Evolutionary conservation across 2,797 vertebrate species (phyloP).

Genomic region (Poecilia wingei): DNA sequence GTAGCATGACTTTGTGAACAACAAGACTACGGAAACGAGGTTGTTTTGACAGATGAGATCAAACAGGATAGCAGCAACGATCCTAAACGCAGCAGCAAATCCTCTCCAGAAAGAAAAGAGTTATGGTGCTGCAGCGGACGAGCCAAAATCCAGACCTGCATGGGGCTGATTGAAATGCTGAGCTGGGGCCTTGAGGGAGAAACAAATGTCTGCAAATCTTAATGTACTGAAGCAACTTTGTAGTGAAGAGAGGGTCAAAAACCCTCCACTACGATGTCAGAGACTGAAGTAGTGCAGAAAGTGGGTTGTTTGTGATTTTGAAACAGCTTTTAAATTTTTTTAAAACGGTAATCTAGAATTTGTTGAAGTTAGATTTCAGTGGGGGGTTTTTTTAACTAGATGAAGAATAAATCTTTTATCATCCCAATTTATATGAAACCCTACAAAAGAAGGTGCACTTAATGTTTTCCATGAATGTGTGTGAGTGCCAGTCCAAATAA

Average conservation of each 20-base stretch:
- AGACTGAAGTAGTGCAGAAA: not conserved
- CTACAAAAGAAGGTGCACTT: not conserved
- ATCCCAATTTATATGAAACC: not conserved
- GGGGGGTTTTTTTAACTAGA: not conserved
- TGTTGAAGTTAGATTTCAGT: not conserved
- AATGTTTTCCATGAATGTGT: not conserved
- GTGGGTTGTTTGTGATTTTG: not conserved
- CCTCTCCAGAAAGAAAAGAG: not conserved
- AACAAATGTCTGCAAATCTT: constrained; percentile 2
- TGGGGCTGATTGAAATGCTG: constrained; percentile 2
- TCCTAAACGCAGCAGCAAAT: constrained; percentile 3
- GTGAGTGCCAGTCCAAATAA: not conserved
- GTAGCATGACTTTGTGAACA: not conserved
- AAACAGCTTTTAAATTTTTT: not conserved
- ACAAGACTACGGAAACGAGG: not conserved
- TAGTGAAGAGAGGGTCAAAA: not conserved
- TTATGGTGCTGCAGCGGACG: not conserved
- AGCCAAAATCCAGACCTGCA: not conserved
- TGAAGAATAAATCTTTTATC: not conserved
- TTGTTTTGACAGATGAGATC: not conserved
- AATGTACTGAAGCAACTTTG: not conserved
- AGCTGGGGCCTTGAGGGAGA: not conserved
- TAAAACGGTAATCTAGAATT: not conserved
- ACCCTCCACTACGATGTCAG: not conserved
- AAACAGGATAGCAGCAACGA: not conserved